phyloP scores from a whole-genome alignment of 2,797 vertebrate genomes.

The Siniperca scherzeri region DNA sequence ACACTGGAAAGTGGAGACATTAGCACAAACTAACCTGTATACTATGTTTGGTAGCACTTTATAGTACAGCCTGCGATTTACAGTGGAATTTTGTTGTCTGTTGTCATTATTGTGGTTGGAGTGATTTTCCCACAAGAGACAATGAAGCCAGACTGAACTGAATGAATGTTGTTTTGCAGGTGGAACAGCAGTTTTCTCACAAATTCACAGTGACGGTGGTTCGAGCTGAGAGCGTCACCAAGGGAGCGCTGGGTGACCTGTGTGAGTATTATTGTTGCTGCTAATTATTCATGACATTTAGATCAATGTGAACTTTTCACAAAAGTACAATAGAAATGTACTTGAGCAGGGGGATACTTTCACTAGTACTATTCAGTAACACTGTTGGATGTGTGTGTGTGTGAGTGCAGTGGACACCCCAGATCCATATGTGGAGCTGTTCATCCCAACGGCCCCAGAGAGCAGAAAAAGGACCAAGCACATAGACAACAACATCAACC shows the following conservation, averaged over 20 bases:
- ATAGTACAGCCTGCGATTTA: neutral
- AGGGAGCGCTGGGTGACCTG: slow-evolving; percentile 95
- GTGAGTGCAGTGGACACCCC: slow-evolving; percentile 93
- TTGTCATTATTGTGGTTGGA: neutral
- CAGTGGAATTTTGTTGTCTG: neutral
- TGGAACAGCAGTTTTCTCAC: slow-evolving; percentile 97
- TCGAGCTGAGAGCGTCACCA: slow-evolving; percentile 94
- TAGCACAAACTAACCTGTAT: neutral
- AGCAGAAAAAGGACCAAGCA: slow-evolving; percentile 96
- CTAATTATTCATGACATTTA: neutral
- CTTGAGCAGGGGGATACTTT: neutral
- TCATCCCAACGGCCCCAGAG: slow-evolving; percentile 93
- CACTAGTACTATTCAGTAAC: neutral
- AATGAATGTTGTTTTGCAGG: slow-evolving; percentile 83
- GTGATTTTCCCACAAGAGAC: neutral
- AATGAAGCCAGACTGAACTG: slow-evolving; percentile 1
- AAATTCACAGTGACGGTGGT: slow-evolving; percentile 92
- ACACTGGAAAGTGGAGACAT: neutral
- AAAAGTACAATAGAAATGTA: neutral
- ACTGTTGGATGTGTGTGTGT: neutral
- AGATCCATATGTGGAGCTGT: slow-evolving; percentile 97
- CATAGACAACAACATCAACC: slow-evolving; percentile 96
- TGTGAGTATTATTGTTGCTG: slow-evolving; percentile 86
- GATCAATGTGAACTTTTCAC: neutral
- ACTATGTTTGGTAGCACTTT: neutral